Evolutionary conservation across 1,140 invertebrate species (phyloP).

Genomic region (Eumaeus atala): DNA sequence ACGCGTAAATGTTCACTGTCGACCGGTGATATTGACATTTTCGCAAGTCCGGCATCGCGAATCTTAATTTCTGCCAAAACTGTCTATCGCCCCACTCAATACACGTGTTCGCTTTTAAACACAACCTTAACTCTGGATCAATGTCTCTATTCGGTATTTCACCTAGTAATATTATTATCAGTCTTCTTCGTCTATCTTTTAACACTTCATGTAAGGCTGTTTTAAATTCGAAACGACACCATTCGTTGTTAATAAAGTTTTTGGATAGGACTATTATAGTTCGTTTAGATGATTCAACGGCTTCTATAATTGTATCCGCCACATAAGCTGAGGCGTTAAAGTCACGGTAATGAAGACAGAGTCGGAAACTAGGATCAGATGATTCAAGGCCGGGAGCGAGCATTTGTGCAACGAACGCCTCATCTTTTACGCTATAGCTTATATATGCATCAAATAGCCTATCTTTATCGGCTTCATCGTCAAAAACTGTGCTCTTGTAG

Average conservation of each 20-base stretch:
- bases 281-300: slow-evolving; percentile 90
- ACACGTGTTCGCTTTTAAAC: slow-evolving; percentile 91
- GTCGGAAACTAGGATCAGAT: slow-evolving; percentile 82
- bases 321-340: slow-evolving; percentile 87
- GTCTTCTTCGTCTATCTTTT: slow-evolving; percentile 85
- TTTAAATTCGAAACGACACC: slow-evolving; percentile 95
- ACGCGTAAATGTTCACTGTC: slow-evolving; percentile 80
- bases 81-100: slow-evolving; percentile 94
- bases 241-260: slow-evolving; percentile 95
- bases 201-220: slow-evolving; percentile 92
- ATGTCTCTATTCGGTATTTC: slow-evolving; percentile 89
- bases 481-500: slow-evolving; percentile 85
- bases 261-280: slow-evolving; percentile 93
- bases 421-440: slow-evolving; percentile 92
- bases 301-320: slow-evolving; percentile 91
- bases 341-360: slow-evolving; percentile 91
- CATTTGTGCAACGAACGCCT: slow-evolving; percentile 90
- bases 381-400: slow-evolving; percentile 87
- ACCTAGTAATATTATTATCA: slow-evolving; percentile 90
- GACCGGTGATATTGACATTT: slow-evolving; percentile 77
- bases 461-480: slow-evolving; percentile 85
- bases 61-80: slow-evolving; percentile 95
- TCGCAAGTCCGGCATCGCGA: slow-evolving; percentile 88
- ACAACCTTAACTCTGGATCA: slow-evolving; percentile 90
- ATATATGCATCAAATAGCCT: slow-evolving; percentile 93